These are phyloP conservation scores for Oenanthe melanoleuca DNA, from an alignment of 2,113 vertebrate species.

Conservation along the genomic window DNA sequence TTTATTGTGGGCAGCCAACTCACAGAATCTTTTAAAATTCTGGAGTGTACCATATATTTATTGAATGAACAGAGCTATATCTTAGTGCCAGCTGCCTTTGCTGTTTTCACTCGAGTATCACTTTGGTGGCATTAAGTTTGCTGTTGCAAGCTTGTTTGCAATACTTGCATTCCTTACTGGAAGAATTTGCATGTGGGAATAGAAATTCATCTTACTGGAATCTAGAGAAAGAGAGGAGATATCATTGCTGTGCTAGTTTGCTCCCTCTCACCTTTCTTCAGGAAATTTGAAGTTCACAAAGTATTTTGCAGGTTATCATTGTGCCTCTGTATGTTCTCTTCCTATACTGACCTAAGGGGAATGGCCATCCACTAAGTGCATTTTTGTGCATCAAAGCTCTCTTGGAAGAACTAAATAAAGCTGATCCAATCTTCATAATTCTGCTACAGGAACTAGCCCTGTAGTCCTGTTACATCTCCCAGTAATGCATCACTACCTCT, in stretches of 20 bases:
- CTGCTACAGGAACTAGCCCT: not conserved
- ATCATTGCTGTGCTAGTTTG: not conserved
- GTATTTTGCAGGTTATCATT: not conserved
- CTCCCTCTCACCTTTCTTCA: not conserved
- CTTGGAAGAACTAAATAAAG: not conserved
- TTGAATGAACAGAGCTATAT: not conserved
- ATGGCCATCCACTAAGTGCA: fast-evolving
- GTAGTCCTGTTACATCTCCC: not conserved
- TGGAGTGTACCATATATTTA: not conserved
- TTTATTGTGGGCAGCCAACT: not conserved
- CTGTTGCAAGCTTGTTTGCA: not conserved
- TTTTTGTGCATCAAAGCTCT: not conserved
- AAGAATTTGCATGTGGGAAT: not conserved
- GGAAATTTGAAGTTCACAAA: not conserved
- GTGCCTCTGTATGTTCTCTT: not conserved
- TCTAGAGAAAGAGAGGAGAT: not conserved
- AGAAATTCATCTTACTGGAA: not conserved
- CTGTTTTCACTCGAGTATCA: not conserved
- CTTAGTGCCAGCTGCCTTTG: not conserved
- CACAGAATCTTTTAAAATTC: not conserved
- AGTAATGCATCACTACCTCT: not conserved
- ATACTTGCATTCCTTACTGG: not conserved
- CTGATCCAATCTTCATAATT: not conserved
- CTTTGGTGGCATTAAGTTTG: not conserved
- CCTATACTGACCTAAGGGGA: not conserved